A percentile compares a stretch with the other conserved stretches of the same genome.
phyloP scores from a whole-genome alignment of 2,797 vertebrate species.

The Monodelphis domestica region DNA sequence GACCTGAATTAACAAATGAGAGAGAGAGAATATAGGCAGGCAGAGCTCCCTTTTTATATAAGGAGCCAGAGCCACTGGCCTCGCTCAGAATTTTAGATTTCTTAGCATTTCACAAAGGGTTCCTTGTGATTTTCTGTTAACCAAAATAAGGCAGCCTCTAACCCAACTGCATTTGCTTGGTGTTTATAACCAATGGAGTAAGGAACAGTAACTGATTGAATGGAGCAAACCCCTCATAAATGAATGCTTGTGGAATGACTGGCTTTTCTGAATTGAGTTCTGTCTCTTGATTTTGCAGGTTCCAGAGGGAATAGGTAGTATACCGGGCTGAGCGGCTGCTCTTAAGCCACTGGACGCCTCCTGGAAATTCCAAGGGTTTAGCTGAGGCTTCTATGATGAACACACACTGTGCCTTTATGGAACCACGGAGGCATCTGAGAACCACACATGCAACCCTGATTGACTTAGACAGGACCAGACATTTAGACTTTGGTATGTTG shows the following conservation, averaged over 20 bases:
- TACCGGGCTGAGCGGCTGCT: background rate
- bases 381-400: background rate
- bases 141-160: background rate
- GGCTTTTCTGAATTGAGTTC: background rate
- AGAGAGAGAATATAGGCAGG: background rate
- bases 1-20: background rate
- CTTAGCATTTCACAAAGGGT: background rate
- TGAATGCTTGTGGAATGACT: background rate
- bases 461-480: background rate
- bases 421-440: background rate
- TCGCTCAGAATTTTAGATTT: background rate
- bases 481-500: background rate
- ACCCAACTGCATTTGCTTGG: background rate
- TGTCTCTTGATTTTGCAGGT: background rate
- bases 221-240: background rate
- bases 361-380: background rate
- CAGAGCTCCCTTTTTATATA: background rate
- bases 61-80: background rate
- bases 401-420: background rate
- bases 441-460: background rate
- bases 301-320: too few relatives aligned
- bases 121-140: background rate
- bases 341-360: conserved; percentile 6
- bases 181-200: background rate
- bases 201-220: background rate